phyloP scores from a whole-genome alignment of 2,797 vertebrate genomes.

The Macropus fuliginosus region DNA sequence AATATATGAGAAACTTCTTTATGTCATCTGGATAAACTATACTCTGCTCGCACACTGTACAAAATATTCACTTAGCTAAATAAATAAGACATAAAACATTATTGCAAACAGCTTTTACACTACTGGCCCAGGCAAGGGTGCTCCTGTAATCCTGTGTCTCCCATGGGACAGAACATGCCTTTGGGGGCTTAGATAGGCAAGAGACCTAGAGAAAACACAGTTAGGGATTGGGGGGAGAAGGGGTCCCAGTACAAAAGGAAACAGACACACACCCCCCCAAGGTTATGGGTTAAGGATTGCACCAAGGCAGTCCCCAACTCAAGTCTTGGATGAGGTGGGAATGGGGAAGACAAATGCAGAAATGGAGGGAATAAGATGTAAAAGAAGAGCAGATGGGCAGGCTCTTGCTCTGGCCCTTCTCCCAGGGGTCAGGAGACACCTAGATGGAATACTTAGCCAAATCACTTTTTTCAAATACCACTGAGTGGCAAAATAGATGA shows the following conservation, averaged over 20 bases:
- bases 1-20: constrained; percentile 76
- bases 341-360: background rate
- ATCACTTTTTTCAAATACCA: constrained; percentile 89
- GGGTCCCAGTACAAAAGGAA: background rate
- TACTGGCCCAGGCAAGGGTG: constrained; percentile 33
- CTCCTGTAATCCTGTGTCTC: constrained; percentile 71
- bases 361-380: background rate
- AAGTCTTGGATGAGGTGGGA: background rate
- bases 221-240: background rate
- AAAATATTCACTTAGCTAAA: constrained; percentile 86
- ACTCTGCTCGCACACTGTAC: constrained; percentile 77
- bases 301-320: background rate
- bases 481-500: constrained; percentile 89
- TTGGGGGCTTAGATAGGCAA: background rate
- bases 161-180: constrained; percentile 43
- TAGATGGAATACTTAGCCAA: constrained; percentile 83
- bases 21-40: constrained; percentile 79
- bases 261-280: too few relatives aligned
- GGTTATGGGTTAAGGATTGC: constrained; percentile 49
- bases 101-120: constrained; percentile 75
- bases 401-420: background rate
- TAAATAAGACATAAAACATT: constrained; percentile 82
- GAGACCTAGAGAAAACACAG: constrained; percentile 37
- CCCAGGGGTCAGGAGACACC: background rate
- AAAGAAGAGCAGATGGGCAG: background rate